Evolutionary conservation across 2,888 invertebrate species (phyloP).

Genomic region (Calliphora vomitoria): DNA sequence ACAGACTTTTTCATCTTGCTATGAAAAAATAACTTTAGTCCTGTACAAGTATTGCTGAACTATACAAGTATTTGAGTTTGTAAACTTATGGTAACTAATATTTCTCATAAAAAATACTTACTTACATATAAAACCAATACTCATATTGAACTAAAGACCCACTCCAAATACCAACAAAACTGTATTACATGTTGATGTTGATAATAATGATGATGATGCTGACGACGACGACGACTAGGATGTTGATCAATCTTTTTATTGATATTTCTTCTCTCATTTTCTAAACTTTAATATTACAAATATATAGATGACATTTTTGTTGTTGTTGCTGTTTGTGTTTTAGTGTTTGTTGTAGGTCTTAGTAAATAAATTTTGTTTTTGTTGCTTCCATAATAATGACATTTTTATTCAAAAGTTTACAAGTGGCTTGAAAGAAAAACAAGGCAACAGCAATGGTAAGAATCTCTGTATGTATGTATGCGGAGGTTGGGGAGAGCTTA

Average conservation of each 20-base stretch:
- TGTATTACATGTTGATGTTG: not conserved
- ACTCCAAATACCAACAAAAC: not conserved
- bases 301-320: slow-evolving; percentile 21
- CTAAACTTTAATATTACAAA: slow-evolving; percentile 38
- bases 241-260: slow-evolving; percentile 47
- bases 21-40: slow-evolving; percentile 11
- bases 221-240: not conserved
- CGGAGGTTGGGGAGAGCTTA: not conserved
- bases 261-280: slow-evolving; percentile 27
- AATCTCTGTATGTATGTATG: not conserved
- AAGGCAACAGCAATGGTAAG: not conserved
- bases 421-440: slow-evolving; percentile 46
- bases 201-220: not conserved
- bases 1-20: not conserved
- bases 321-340: slow-evolving; percentile 7
- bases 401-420: slow-evolving; percentile 60
- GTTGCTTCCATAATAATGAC: slow-evolving; percentile 35
- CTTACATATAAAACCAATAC: not conserved
- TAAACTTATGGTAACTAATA: slow-evolving; percentile 29
- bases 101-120: not conserved
- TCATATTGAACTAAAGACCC: not conserved
- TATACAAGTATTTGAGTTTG: slow-evolving; percentile 44
- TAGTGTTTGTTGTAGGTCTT: slow-evolving; percentile 26
- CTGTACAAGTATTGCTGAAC: not conserved
- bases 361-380: slow-evolving; percentile 32